A percentile compares a stretch with the other conserved stretches of the same genome.
Evolutionary conservation across 1,140 invertebrate species (phyloP).

Genomic region (Drosophila tani): DNA sequence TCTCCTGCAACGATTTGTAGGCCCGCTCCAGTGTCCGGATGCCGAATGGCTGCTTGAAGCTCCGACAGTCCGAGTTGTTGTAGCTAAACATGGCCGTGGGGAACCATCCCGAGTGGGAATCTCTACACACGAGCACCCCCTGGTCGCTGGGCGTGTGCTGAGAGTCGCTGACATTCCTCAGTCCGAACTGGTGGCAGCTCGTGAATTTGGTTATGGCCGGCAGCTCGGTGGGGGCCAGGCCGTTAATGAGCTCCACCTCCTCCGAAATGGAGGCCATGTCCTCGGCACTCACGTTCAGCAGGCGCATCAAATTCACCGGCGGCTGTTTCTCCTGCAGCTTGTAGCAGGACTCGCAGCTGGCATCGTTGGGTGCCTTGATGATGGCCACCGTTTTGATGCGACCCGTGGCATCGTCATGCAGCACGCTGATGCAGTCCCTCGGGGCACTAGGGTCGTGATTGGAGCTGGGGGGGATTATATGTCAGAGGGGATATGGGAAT

Average conservation of each 20-base stretch:
- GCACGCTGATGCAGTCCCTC: constrained; percentile 70
- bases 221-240: constrained; percentile 20
- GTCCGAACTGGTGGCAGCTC: constrained; percentile 74
- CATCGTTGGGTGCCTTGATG: constrained; percentile 19
- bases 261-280: constrained; percentile 76
- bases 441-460: constrained; percentile 10
- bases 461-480: constrained; percentile 4
- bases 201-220: constrained; percentile 70
- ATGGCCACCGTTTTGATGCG: constrained; percentile 72
- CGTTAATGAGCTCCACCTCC: constrained; percentile 66
- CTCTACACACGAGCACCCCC: constrained; percentile 76
- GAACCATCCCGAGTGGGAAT: constrained; percentile 72
- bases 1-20: constrained; percentile 61
- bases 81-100: constrained; percentile 70
- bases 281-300: constrained; percentile 69
- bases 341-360: constrained; percentile 62
- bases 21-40: constrained; percentile 64
- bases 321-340: constrained; percentile 69
- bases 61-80: constrained; percentile 76
- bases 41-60: constrained; percentile 67
- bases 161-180: constrained; percentile 42
- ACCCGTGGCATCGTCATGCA: constrained; percentile 72
- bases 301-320: constrained; percentile 55
- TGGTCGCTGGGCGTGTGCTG: constrained; percentile 65
- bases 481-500: not conserved